Conservation (phyloP, 30 jellyfish, hydroid and myxozoan species). For the Pelagia noctiluca region DNA sequence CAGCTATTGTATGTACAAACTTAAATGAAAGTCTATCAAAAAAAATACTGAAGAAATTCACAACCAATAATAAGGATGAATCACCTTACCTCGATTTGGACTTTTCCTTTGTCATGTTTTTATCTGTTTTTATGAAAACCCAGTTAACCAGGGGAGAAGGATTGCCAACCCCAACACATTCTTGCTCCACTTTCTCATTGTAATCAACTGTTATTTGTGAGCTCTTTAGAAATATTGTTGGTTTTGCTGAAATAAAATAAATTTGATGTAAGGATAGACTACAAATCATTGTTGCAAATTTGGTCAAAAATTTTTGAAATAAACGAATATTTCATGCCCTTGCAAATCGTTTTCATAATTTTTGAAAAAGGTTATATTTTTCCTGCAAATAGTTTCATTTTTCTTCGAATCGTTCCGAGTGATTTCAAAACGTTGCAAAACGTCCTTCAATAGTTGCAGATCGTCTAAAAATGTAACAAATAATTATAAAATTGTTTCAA, state of each 20-base stretch:
- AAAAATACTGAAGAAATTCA: too few relatives aligned
- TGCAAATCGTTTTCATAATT: background rate
- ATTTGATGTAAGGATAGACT: background rate
- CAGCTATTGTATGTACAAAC: background rate
- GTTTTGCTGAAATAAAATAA: slow-evolving; percentile 62
- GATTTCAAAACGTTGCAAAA: too few relatives aligned
- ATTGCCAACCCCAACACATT: slow-evolving; percentile 82
- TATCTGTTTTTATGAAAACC: slow-evolving; percentile 50
- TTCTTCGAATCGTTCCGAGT: too few relatives aligned
- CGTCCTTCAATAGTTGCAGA: too few relatives aligned
- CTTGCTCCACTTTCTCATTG: slow-evolving; percentile 37
- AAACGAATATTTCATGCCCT: background rate
- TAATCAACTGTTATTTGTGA: slow-evolving; percentile 14
- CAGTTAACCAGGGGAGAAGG: slow-evolving; percentile 86
- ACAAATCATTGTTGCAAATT: too few relatives aligned
- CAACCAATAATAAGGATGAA: background rate
- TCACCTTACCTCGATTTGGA: slow-evolving; percentile 26
- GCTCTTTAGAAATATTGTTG: slow-evolving; percentile 43
- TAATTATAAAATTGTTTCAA: too few relatives aligned
- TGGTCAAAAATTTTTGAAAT: background rate
- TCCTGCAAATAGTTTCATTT: too few relatives aligned
- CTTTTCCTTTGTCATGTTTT: slow-evolving; percentile 14
- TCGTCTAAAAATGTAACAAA: too few relatives aligned
- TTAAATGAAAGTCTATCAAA: background rate
- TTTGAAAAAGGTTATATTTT: too few relatives aligned